Evolutionary conservation across 2,113 vertebrate species (phyloP).

Genomic region (Romanogobio albipinnatus): DNA sequence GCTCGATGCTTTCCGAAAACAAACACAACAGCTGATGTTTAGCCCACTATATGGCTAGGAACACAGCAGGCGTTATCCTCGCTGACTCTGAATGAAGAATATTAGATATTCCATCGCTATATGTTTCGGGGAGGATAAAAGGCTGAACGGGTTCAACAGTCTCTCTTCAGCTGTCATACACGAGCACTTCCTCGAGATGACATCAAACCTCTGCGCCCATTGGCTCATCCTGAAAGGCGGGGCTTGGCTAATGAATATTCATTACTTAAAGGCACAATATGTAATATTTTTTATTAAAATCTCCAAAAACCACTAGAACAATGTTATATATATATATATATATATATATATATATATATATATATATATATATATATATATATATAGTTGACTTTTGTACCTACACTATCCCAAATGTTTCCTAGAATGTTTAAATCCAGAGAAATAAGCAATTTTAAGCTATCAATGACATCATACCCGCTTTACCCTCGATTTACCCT

Average conservation of each 20-base stretch:
- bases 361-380: no score
- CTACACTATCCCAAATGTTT: no score
- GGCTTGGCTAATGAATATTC: background rate
- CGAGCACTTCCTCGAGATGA: background rate
- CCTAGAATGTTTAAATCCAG: no score
- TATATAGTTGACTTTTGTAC: no score
- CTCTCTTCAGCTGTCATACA: slow-evolving; percentile 10
- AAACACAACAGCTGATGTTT: background rate
- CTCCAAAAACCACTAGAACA: no score
- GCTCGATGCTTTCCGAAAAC: background rate
- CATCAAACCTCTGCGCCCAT: background rate
- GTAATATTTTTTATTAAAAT: no score
- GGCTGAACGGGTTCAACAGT: slow-evolving; percentile 1
- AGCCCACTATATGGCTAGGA: background rate
- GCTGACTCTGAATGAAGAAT: background rate
- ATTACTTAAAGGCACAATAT: background rate
- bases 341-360: no score
- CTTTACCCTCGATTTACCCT: no score
- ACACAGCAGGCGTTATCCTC: background rate
- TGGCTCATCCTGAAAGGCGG: background rate
- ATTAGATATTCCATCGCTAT: background rate
- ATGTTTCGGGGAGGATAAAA: background rate
- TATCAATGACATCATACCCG: no score
- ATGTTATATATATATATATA: no score
- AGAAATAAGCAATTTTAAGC: no score